These are phyloP conservation scores for Limanda limanda DNA, from an alignment of 2,113 vertebrate species.

Conservation along the genomic window DNA sequence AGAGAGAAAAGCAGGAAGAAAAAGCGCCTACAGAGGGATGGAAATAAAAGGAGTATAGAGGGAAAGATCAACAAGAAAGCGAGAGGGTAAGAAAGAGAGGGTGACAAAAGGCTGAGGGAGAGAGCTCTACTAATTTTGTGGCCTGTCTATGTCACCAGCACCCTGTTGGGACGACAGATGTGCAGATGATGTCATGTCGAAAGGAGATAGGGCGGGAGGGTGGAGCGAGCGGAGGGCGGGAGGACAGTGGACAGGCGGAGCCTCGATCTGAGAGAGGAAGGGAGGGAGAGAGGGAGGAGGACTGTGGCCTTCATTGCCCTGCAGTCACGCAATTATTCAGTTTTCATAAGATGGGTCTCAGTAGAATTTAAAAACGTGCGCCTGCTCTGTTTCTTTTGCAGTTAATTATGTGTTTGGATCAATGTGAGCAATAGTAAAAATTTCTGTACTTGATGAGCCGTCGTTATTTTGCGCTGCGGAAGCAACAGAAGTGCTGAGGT, in stretches of 20 bases:
- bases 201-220: constrained; percentile 73
- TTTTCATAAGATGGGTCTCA: constrained; percentile 48
- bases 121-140: constrained; percentile 72
- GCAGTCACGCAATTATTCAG: constrained; percentile 52
- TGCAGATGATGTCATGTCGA: constrained; percentile 84
- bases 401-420: neutral
- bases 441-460: neutral
- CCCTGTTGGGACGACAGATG: constrained; percentile 85
- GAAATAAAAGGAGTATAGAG: neutral
- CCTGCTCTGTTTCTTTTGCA: neutral
- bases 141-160: constrained; percentile 77
- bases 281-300: constrained; percentile 46
- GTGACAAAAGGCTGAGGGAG: constrained; percentile 55
- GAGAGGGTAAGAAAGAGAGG: constrained; percentile 34
- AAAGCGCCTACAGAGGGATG: neutral
- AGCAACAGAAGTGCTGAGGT: constrained; percentile 56
- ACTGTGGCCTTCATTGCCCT: constrained; percentile 52
- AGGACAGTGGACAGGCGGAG: constrained; percentile 73
- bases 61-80: constrained; percentile 3
- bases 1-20: constrained; percentile 7
- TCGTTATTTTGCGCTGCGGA: constrained; percentile 18
- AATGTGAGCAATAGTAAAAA: neutral
- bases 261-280: constrained; percentile 39
- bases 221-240: constrained; percentile 69
- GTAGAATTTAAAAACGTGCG: constrained; percentile 6